Base-by-base conservation (phyloP, 1,140 invertebrate genomes). In the Drosophila sturtevanti region DNA sequence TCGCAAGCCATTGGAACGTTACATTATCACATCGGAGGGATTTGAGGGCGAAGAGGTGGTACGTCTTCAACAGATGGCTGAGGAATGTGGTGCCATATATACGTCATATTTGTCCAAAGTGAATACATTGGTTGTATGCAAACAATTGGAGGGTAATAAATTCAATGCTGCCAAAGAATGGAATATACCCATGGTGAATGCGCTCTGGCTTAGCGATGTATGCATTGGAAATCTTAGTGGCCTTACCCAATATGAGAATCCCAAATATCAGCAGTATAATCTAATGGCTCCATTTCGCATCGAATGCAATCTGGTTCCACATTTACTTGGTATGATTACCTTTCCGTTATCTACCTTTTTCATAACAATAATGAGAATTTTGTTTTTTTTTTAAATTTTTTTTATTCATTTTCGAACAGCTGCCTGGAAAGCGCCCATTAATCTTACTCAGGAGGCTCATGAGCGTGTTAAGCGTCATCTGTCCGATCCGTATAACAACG, bases 161-260 rank as follows among this genome's bases (percentile, higher is more conserved):
- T 98, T 96, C 92, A 93, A 95, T 76, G 97, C 97, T 81, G 98
- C 98, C 0, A 94, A 96, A 51, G 97, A 99, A 91, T 99, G 97
- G 97, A 94, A 94, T 79, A 95, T 94, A 14, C 96, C 96, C 12
- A 95, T 98, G 2, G 98, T 99, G 0, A 99, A 98, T 92, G 95
- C 96, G 6, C 95, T 97, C 69, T 99, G 98, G 98, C 92, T 99
- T 48, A 97, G 96, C 62, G 98, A 99, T 92, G 94, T 99, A 38
- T 93, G 99, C 73, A 95, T 99, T 67, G 98, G 98, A 1, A 96
- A 98, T 91, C 95, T 96, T 90, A 95, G 94, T 76, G 96, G 95
- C 4, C 92, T 98, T 0, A 95, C 96, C 87, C 96, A 95, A 93
- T 95, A 94, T 59, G 96, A 97, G 77, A 95, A 94, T 87, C 94